Base-by-base conservation (phyloP, 2,888 invertebrate genomes). In the Kryphioiulus occultus region DNA sequence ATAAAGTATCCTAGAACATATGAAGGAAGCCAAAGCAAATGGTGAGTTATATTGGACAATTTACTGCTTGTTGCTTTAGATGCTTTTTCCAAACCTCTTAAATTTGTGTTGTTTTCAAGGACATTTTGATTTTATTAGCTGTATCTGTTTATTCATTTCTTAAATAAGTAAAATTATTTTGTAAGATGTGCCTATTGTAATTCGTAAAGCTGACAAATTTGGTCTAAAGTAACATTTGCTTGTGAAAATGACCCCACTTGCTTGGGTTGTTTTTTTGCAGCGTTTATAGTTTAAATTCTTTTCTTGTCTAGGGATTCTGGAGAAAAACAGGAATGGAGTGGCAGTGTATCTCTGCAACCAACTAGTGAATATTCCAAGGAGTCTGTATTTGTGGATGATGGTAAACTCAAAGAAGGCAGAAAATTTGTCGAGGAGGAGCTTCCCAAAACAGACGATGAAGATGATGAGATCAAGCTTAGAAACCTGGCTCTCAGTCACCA, bases 1-100 rank as follows among this genome's bases (percentile, higher is more conserved):
- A 87, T 87, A 30, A 83, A 42, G 22, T 85, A 87, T 35, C 26
- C 83, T 12, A 87, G 78, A 83, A 32, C 44, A 17, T 87, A 87
- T 87, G 82, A 86, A 22, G 44, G 85, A 39, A 85, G 85, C 26
- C 85, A 85, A n/a, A 44, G 85, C n/a, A 39, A 85, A 17, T 85
- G 85, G 85, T 85, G 32, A 85, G 85, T 15, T 39, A 39, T 42
- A 39, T 85, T 78, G 26, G 17, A 78, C 7, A 26, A 19, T 12
- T 7, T 7, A 78, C 1, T 78, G 30, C 30, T 78, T 78, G 10
- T 10, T 35, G 7, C 35, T 4, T 35, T 35, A 35, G 35, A 35
- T n/a, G n/a, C n/a, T n/a, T n/a, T n/a, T n/a, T n/a, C n/a, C n/a
- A n/a, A n/a, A n/a, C n/a, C n/a, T n/a, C n/a, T n/a, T n/a, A n/a